Conservation (phyloP, 2,113 vertebrate species). For the Silurus glanis region DNA sequence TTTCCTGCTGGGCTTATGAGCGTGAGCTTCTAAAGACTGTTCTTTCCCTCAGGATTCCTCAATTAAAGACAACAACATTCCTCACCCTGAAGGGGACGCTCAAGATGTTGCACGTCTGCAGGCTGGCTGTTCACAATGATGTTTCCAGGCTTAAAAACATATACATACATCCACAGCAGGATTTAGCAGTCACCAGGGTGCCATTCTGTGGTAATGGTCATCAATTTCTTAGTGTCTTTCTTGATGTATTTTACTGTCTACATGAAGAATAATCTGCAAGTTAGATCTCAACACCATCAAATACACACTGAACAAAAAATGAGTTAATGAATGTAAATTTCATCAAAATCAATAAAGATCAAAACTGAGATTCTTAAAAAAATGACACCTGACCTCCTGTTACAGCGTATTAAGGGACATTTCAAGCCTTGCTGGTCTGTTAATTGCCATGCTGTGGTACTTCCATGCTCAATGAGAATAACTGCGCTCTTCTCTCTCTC, state of each 20-base stretch:
- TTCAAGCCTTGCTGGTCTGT: slow-evolving; percentile 15
- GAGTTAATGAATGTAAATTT: not conserved
- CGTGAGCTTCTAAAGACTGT: slow-evolving; percentile 15
- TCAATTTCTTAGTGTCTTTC: not conserved
- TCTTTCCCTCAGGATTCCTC: slow-evolving; percentile 36
- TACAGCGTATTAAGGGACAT: not conserved
- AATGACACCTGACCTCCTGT: slow-evolving; percentile 30
- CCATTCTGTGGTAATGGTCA: not conserved
- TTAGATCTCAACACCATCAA: not conserved
- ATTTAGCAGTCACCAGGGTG: not conserved
- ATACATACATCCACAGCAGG: not conserved
- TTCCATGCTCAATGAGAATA: not conserved
- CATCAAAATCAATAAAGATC: slow-evolving; percentile 26
- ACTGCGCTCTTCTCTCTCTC: too few species aligned
- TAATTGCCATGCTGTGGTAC: slow-evolving; percentile 28
- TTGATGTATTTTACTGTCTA: not conserved
- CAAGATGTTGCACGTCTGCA: slow-evolving; percentile 30
- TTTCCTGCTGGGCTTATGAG: slow-evolving; percentile 43
- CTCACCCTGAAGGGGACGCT: not conserved
- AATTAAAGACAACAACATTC: slow-evolving; percentile 54
- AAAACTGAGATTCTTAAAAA: slow-evolving; percentile 20
- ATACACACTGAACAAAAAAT: not conserved
- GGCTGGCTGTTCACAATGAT: not conserved
- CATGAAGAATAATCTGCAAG: not conserved
- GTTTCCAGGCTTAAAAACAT: slow-evolving; percentile 13